A percentile compares a stretch with the other conserved stretches of the same genome.
Conservation (phyloP, 2,797 vertebrate genomes). For the Salmo trutta region DNA sequence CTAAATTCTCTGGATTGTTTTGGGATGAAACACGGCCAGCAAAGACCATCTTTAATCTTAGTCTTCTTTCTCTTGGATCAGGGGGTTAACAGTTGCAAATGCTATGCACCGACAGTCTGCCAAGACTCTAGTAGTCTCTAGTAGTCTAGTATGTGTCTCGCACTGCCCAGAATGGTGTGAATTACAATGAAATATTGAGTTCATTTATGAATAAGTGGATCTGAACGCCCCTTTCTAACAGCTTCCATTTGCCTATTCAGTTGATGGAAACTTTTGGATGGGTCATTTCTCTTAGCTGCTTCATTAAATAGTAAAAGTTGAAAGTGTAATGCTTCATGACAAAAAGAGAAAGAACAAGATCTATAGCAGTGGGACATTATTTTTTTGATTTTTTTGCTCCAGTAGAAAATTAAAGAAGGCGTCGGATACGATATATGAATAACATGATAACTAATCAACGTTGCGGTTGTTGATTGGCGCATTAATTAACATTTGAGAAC, state of each 20-base stretch:
- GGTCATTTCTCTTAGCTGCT: constrained; percentile 78
- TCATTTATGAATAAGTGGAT: constrained; percentile 78
- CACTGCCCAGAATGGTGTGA: constrained; percentile 63
- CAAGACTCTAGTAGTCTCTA: constrained; percentile 46
- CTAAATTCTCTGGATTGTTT: constrained; percentile 27
- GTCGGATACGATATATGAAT: background rate
- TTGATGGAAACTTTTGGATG: constrained; percentile 75
- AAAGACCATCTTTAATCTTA: constrained; percentile 37
- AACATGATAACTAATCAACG: background rate
- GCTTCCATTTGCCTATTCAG: constrained; percentile 71
- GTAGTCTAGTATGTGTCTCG: constrained; percentile 50
- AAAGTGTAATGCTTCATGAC: constrained; percentile 66
- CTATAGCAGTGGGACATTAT: constrained; percentile 40
- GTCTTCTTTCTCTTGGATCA: constrained; percentile 34
- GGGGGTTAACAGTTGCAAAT: constrained; percentile 56
- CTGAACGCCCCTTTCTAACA: constrained; percentile 71
- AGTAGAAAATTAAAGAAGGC: constrained; percentile 18
- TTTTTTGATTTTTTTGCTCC: constrained; percentile 37
- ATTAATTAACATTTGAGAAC: background rate
- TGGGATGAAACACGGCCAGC: background rate
- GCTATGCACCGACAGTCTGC: constrained; percentile 34
- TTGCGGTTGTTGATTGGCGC: background rate
- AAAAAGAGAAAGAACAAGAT: constrained; percentile 42
- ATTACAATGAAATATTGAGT: constrained; percentile 77
- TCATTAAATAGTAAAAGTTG: constrained; percentile 79